Evolutionary conservation across 1,140 invertebrate species (phyloP), one percentile per base, ranked within the genome.

Genomic region (Lepidurus couesii): DNA sequence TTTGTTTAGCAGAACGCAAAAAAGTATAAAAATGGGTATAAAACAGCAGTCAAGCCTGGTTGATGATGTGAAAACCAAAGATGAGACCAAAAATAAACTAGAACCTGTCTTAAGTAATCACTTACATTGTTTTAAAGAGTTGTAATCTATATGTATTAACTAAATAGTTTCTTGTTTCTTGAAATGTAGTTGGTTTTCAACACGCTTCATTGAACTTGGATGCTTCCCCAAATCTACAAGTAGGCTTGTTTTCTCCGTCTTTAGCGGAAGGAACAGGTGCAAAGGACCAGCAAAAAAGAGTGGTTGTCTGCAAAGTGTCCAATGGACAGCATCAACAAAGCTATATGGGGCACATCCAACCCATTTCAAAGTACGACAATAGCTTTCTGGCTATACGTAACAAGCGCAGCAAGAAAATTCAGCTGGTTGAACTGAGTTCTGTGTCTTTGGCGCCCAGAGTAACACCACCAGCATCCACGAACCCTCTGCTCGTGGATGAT

Each of bases 401-500:
- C 21, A 65, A 65, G 53, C 34, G n/a, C 16, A 78, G 16, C 16
- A 44, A 75, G 13, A 42, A 78, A 43, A 75, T 79, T 75, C 65
- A 75, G 11, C 74, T 79, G 9, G 78, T 79, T 21, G 78, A 79
- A 24, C 42, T 79, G 4, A 42, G 65, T 42, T 21, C 42, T 21
- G 78, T 75, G n/a, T 75, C 42, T 5, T 26, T 79, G 75, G 34
- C 26, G 4, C 78, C 78, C 7, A 9, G 74, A 11, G 74, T 79
- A 13, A 73, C 43, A 44, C 53, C 21, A 24, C 78, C 78, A 3
- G 16, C 42, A 3, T 75, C 78, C 3, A 79, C 78, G 1, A 79
- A 79, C 10, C 78, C 78, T 13, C 11, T 79, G 73, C 43, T 79
- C 42, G 43, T 74, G n/a, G 77, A 78, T 34, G 47, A 53, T 3